Evolutionary conservation across 2,888 invertebrate genomes (phyloP).

Genomic region (Ornithoptera alexandrae): DNA sequence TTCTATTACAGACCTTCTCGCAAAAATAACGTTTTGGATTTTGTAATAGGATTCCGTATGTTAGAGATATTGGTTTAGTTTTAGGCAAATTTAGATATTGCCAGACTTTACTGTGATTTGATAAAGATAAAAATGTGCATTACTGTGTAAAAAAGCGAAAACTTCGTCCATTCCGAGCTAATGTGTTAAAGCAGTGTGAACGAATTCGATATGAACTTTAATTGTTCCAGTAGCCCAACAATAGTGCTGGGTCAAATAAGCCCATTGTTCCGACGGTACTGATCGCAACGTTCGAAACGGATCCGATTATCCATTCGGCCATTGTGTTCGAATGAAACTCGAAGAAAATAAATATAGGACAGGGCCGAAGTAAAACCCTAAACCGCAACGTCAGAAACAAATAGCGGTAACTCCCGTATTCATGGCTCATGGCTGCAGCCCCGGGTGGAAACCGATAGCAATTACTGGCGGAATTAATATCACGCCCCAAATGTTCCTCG

Average conservation of each 20-base stretch:
- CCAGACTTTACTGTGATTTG: background rate
- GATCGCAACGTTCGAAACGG: constrained; percentile 57
- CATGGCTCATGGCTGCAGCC: constrained; percentile 78
- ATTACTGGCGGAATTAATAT: constrained; percentile 80
- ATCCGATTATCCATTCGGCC: constrained; percentile 62
- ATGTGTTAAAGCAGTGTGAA: constrained; percentile 19
- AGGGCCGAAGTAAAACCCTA: constrained; percentile 69
- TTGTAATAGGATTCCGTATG: background rate
- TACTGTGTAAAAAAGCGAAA: background rate
- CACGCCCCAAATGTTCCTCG: constrained; percentile 77
- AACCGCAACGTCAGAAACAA: constrained; percentile 79
- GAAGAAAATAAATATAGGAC: constrained; percentile 76
- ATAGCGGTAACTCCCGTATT: constrained; percentile 79
- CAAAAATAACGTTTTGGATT: background rate
- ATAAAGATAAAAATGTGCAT: background rate
- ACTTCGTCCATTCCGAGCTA: background rate
- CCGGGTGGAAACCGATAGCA: constrained; percentile 76
- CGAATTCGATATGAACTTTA: constrained; percentile 33
- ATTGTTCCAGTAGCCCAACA: constrained; percentile 46
- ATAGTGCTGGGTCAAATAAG: constrained; percentile 52
- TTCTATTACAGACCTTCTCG: background rate
- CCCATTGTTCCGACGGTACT: constrained; percentile 51
- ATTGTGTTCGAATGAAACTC: constrained; percentile 68
- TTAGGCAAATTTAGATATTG: background rate
- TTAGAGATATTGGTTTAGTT: background rate